Evolutionary conservation across 2,113 vertebrate species (phyloP).

Genomic region (Dolichallabes microphthalmus): DNA sequence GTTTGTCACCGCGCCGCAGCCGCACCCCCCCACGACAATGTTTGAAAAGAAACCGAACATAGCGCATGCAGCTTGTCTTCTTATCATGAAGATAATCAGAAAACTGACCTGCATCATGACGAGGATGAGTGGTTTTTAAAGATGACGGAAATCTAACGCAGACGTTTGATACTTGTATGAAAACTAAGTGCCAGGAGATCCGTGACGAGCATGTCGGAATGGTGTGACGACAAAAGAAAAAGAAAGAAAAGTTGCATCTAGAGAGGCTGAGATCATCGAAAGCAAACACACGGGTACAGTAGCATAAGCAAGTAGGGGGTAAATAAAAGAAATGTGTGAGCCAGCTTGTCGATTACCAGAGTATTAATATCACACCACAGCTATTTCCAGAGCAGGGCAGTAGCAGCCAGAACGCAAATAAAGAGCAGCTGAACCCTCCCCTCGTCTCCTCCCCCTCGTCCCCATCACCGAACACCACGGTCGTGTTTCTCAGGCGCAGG

Average conservation of each 20-base stretch:
- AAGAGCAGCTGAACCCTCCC: conserved; percentile 56
- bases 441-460: conserved; percentile 9
- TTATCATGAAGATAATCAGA: background rate
- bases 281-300: conserved; percentile 33
- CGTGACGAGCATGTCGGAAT: background rate
- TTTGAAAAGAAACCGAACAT: conserved; percentile 11
- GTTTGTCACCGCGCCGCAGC: conserved; percentile 3
- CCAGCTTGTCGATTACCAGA: conserved; percentile 53
- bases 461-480: conserved; percentile 26
- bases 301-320: conserved; percentile 25
- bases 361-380: conserved; percentile 58
- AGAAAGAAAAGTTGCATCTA: background rate
- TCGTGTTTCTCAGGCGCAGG: conserved; percentile 7
- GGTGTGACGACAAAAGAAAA: background rate
- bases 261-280: background rate
- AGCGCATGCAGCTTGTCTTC: background rate
- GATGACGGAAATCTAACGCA: background rate
- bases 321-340: conserved; percentile 52
- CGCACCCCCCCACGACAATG: background rate
- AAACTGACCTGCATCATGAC: background rate
- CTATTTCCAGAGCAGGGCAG: conserved; percentile 54
- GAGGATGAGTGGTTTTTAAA: background rate
- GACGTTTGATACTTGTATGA: background rate
- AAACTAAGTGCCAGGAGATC: background rate
- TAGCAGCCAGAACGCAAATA: conserved; percentile 54